Conservation (phyloP, 2,797 vertebrate species). For the Odontamblyopus rebecca region DNA sequence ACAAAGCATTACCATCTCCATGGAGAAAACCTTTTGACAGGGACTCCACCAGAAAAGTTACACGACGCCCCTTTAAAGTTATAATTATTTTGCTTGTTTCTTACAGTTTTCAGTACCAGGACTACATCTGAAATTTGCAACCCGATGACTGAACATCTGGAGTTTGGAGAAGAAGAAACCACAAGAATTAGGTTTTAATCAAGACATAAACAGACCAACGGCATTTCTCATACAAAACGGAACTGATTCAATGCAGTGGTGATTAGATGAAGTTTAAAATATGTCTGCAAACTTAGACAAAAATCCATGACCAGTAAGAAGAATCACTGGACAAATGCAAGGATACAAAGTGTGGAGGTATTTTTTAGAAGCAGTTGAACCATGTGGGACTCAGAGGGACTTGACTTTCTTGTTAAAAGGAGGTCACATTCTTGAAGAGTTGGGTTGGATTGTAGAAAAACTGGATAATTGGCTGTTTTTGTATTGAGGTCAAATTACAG, state of each 20-base stretch:
- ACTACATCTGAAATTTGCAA: too few relatives aligned
- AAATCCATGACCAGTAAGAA: slow-evolving; percentile 14
- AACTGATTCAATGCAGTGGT: slow-evolving; percentile 8
- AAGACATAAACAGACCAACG: too few relatives aligned
- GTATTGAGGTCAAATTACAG: not conserved
- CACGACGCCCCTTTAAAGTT: too few relatives aligned
- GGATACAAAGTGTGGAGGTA: slow-evolving; percentile 51
- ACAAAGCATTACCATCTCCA: too few relatives aligned
- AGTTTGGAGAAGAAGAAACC: slow-evolving; percentile 40
- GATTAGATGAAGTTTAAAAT: slow-evolving; percentile 6
- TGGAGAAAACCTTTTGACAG: too few relatives aligned
- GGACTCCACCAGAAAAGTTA: too few relatives aligned
- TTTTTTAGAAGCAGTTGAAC: slow-evolving; percentile 35
- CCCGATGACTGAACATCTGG: too few relatives aligned
- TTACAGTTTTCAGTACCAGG: too few relatives aligned
- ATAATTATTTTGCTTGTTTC: too few relatives aligned
- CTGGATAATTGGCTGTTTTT: not conserved
- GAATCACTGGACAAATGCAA: not conserved
- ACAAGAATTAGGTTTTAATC: slow-evolving; percentile 33
- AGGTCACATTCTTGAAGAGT: slow-evolving; percentile 15
- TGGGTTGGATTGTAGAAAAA: not conserved
- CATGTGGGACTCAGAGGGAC: slow-evolving; percentile 2
- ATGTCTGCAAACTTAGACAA: slow-evolving; percentile 11
- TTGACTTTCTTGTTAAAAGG: slow-evolving; percentile 13
- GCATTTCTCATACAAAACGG: not conserved